phyloP scores from a whole-genome alignment of 2,113 vertebrate genomes.

The Gorsachius goisagi region DNA sequence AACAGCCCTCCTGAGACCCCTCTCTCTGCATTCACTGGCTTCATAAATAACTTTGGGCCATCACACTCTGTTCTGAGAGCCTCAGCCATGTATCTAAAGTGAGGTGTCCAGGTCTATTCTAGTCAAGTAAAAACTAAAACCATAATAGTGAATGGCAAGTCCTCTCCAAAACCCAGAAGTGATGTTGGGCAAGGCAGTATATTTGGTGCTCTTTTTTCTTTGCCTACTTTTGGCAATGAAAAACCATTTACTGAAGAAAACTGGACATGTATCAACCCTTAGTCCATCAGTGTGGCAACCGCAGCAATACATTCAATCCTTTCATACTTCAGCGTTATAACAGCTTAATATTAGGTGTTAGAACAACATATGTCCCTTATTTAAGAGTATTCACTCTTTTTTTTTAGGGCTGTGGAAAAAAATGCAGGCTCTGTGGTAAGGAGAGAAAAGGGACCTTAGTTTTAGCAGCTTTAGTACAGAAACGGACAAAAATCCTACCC shows the following conservation, averaged over 20 bases:
- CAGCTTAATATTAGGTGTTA: not conserved
- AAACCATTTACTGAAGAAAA: not conserved
- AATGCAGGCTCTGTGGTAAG: not conserved
- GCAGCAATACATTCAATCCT: not conserved
- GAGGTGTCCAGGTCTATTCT: accelerated
- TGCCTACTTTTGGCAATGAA: not conserved
- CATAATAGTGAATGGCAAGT: not conserved
- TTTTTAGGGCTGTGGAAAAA: not conserved
- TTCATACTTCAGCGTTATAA: not conserved
- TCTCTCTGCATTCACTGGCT: not conserved
- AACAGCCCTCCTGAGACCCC: not conserved
- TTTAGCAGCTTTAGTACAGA: not conserved
- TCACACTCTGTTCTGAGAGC: not conserved
- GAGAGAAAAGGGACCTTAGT: not conserved
- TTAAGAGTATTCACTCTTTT: not conserved
- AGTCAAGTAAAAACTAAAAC: not conserved
- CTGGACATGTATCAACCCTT: not conserved
- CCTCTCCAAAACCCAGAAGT: not conserved
- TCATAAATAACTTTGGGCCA: not conserved
- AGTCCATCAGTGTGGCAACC: not conserved
- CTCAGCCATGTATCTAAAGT: not conserved
- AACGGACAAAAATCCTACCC: not conserved
- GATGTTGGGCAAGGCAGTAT: not conserved
- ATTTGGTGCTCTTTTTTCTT: not conserved
- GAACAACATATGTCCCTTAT: not conserved